Evolutionary conservation across 2,888 invertebrate species (phyloP).

Genomic region (Acleris sparsana): DNA sequence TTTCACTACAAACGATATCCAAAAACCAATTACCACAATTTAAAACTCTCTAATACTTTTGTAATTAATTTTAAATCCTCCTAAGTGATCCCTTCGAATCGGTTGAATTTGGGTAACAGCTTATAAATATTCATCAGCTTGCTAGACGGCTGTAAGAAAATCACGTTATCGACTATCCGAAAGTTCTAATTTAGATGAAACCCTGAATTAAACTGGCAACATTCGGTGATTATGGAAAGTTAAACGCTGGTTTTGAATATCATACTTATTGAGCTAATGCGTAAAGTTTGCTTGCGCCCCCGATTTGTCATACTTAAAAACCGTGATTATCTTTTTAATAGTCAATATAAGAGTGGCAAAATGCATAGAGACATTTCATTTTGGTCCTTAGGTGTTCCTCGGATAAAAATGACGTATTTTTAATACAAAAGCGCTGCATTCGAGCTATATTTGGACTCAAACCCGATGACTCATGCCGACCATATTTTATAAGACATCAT

Average conservation of each 20-base stretch:
- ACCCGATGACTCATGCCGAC: too few relatives aligned
- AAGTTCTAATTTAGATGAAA: conserved; percentile 18
- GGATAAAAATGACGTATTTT: too few relatives aligned
- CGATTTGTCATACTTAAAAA: too few relatives aligned
- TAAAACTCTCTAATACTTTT: conserved; percentile 26
- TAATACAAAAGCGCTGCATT: too few relatives aligned
- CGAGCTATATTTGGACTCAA: too few relatives aligned
- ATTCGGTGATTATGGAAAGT: conserved; percentile 8
- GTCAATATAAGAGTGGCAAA: too few relatives aligned
- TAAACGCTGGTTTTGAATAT: background rate
- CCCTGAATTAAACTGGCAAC: conserved; percentile 7
- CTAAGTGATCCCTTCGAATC: conserved; percentile 14
- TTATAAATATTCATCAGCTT: conserved; percentile 32
- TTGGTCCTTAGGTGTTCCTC: too few relatives aligned
- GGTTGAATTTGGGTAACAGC: conserved; percentile 24
- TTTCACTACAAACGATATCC: conserved; percentile 1
- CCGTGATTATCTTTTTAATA: too few relatives aligned
- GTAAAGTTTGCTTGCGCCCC: too few relatives aligned
- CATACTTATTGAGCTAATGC: background rate
- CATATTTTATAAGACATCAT: too few relatives aligned
- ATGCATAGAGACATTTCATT: too few relatives aligned
- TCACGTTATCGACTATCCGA: conserved; percentile 21
- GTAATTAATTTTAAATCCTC: conserved; percentile 30
- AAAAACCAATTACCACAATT: conserved; percentile 14
- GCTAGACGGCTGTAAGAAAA: conserved; percentile 23